phyloP scores from a whole-genome alignment of 2,888 invertebrate species.

The Phaedon cochleariae region DNA sequence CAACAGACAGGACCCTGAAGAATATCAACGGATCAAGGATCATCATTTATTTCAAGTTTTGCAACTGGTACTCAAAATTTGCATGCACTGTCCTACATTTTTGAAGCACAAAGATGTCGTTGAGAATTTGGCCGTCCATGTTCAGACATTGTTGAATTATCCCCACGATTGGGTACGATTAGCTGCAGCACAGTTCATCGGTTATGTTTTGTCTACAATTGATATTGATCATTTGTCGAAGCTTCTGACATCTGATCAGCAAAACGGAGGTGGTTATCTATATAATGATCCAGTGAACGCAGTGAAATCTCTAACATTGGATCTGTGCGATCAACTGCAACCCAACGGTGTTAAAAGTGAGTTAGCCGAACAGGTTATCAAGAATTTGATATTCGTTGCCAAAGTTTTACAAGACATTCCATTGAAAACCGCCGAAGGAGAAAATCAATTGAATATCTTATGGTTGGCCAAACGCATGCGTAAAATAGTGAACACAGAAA shows the following conservation, averaged over 20 bases:
- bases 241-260: conserved; percentile 58
- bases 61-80: conserved; percentile 75
- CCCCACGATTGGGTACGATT: conserved; percentile 90
- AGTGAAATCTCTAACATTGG: conserved; percentile 74
- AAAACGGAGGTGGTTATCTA: conserved; percentile 60
- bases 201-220: conserved; percentile 72
- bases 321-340: conserved; percentile 78
- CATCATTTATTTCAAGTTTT: conserved; percentile 80
- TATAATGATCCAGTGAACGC: conserved; percentile 70
- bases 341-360: conserved; percentile 72
- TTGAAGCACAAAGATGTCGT: conserved; percentile 65
- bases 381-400: conserved; percentile 60
- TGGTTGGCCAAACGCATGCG: conserved; percentile 82
- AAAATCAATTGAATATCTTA: conserved; percentile 68
- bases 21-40: conserved; percentile 72
- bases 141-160: conserved; percentile 77
- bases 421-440: conserved; percentile 56
- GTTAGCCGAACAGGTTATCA: conserved; percentile 72
- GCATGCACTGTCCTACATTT: conserved; percentile 69
- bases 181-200: conserved; percentile 78
- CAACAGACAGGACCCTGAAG: conserved; percentile 59
- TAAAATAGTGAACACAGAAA: conserved; percentile 80
- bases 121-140: conserved; percentile 71
- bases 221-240: conserved; percentile 69
- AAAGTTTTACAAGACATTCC: conserved; percentile 71